phyloP scores from a whole-genome alignment of 2,888 invertebrate genomes.

The Laspeyria flexula region DNA sequence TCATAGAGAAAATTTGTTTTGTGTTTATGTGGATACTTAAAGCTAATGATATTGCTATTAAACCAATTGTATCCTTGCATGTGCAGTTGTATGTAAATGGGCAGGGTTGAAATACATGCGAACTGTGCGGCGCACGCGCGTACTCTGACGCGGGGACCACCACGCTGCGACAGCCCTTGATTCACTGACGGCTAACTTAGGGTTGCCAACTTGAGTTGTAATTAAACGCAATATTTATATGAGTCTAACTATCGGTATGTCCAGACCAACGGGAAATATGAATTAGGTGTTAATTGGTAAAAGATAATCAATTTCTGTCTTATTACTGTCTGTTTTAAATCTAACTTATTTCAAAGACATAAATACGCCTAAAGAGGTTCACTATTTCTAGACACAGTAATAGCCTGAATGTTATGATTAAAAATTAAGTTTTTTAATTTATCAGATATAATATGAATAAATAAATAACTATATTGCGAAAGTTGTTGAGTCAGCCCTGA shows the following conservation, averaged over 20 bases:
- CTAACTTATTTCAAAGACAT: no score
- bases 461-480: no score
- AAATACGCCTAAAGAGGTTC: no score
- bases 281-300: no score
- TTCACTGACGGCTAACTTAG: slow-evolving; percentile 69
- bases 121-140: slow-evolving; percentile 76
- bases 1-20: slow-evolving; percentile 1
- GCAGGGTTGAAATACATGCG: slow-evolving; percentile 75
- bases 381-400: no score
- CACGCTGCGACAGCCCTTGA: slow-evolving; percentile 80
- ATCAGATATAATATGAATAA: background rate
- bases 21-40: slow-evolving; percentile 13
- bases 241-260: background rate
- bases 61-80: slow-evolving; percentile 34
- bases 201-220: slow-evolving; percentile 56
- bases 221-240: background rate
- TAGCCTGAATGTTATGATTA: no score
- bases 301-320: no score
- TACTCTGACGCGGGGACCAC: slow-evolving; percentile 80
- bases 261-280: background rate
- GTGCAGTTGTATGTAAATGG: slow-evolving; percentile 69
- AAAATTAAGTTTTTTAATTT: background rate
- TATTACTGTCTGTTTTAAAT: no score
- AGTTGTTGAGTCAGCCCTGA: slow-evolving; percentile 64
- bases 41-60: slow-evolving; percentile 29